Evolutionary conservation across 2,113 vertebrate genomes (phyloP).

Genomic region (Aphyosemion australe): DNA sequence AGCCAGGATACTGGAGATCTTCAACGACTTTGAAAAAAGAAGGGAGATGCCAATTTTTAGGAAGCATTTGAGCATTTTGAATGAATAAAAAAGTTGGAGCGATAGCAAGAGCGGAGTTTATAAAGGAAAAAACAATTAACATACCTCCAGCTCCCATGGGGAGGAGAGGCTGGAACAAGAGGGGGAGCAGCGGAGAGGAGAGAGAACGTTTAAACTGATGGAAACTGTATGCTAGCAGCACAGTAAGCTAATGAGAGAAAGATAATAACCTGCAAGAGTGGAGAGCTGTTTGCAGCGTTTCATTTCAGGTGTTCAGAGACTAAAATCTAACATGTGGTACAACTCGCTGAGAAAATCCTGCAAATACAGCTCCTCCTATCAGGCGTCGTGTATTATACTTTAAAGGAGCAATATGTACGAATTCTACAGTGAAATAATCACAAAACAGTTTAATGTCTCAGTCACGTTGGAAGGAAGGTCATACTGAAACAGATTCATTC

Average conservation of each 20-base stretch:
- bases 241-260: constrained; percentile 44
- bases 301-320: constrained; percentile 52
- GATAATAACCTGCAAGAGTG: constrained; percentile 29
- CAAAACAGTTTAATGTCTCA: too few species aligned
- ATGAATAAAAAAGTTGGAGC: constrained; percentile 41
- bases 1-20: constrained; percentile 4
- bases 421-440: too few species aligned
- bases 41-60: neutral
- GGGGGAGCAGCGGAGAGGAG: neutral
- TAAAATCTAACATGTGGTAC: constrained; percentile 33
- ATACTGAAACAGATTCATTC: too few species aligned
- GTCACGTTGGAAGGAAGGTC: too few species aligned
- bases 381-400: too few species aligned
- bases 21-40: neutral
- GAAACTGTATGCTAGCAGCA: constrained; percentile 10
- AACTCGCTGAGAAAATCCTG: constrained; percentile 34
- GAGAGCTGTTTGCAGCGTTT: constrained; percentile 53
- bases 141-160: constrained; percentile 53
- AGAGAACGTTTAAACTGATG: constrained; percentile 20
- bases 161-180: constrained; percentile 26
- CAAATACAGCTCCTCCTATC: too few species aligned
- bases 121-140: constrained; percentile 65
- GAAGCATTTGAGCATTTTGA: constrained; percentile 1
- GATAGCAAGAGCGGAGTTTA: constrained; percentile 39
- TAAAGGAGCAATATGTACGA: too few species aligned